phyloP scores from a whole-genome alignment of 2,888 invertebrate genomes.

The Phrixothrix hirtus region DNA sequence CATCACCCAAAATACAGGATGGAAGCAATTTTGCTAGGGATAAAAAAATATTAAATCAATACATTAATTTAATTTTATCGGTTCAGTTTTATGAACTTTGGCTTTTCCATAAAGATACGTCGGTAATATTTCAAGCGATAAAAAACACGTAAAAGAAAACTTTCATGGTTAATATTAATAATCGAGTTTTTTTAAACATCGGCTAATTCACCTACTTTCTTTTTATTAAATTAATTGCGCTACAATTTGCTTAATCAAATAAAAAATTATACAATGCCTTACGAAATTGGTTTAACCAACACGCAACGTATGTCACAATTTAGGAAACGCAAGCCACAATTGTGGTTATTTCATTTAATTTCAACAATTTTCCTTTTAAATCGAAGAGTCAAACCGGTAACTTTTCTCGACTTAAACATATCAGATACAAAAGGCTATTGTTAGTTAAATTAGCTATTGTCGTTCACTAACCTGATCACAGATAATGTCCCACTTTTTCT shows the following conservation, averaged over 20 bases:
- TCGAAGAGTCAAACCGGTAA: too few species aligned
- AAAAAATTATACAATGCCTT: background rate
- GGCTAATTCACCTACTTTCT: slow-evolving; percentile 2
- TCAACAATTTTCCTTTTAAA: too few species aligned
- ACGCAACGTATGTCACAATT: background rate
- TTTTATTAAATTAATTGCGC: background rate
- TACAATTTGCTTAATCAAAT: background rate
- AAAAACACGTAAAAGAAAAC: too few species aligned
- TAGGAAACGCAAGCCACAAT: background rate
- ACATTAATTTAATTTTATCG: too few species aligned
- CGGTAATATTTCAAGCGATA: too few species aligned
- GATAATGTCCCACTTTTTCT: slow-evolving; percentile 99
- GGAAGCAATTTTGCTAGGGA: too few species aligned
- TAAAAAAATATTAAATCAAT: too few species aligned
- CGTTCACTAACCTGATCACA: slow-evolving; percentile 89
- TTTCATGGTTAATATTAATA: too few species aligned
- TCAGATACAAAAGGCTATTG: background rate
- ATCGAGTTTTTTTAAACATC: too few species aligned
- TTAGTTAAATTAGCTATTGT: background rate
- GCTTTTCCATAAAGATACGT: too few species aligned
- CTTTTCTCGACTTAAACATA: background rate
- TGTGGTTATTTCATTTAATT: background rate
- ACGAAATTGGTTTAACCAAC: background rate
- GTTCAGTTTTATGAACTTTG: too few species aligned
- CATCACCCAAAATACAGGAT: too few species aligned